Conservation (phyloP, 2,888 invertebrate species). For the Pyrrhia umbra region DNA sequence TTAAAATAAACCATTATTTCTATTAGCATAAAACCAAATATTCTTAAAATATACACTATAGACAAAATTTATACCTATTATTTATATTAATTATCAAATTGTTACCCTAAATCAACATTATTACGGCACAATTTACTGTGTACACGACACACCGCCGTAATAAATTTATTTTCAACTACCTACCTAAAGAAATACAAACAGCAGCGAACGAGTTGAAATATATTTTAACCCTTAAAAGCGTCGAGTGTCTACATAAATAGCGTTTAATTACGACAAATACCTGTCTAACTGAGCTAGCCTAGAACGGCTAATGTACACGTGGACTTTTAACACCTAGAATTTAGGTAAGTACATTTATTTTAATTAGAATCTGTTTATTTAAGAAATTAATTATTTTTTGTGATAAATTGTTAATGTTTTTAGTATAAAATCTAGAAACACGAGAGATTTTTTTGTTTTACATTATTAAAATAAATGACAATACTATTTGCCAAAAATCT, state of each 20-base stretch:
- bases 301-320: slow-evolving; percentile 30
- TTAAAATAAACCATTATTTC: no score
- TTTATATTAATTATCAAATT: no score
- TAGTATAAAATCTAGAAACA: neutral
- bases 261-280: slow-evolving; percentile 50
- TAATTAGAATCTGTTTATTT: neutral
- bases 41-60: no score
- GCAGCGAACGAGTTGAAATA: slow-evolving; percentile 26
- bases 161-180: slow-evolving; percentile 11
- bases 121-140: slow-evolving; percentile 1
- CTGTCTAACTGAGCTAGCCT: slow-evolving; percentile 22
- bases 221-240: slow-evolving; percentile 47
- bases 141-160: neutral
- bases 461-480: neutral
- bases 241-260: slow-evolving; percentile 29
- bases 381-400: neutral
- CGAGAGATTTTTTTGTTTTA: no score
- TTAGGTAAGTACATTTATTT: neutral
- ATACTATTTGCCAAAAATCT: no score
- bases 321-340: neutral
- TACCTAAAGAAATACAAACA: slow-evolving; percentile 15
- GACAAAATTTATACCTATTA: no score
- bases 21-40: no score
- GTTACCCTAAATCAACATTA: neutral
- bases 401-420: neutral